A percentile compares a stretch with the other conserved stretches of the same genome.
Evolutionary conservation across 2,113 vertebrate species (phyloP).

Genomic region (Atractosteus spatula): DNA sequence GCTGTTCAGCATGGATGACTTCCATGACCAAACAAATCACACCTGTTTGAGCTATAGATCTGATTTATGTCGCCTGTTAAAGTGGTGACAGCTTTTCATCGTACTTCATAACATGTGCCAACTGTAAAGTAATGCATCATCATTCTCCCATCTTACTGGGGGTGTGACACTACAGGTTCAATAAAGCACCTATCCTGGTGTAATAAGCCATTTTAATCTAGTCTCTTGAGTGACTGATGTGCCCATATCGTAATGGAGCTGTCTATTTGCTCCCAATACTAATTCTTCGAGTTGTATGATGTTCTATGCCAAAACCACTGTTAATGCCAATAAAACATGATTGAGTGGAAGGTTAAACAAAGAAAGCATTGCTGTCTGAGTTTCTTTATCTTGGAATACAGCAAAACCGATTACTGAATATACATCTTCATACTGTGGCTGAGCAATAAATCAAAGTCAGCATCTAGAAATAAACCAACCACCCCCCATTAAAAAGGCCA

Average conservation of each 20-base stretch:
- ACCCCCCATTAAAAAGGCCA: background rate
- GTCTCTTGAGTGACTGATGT: background rate
- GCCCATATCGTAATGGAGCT: background rate
- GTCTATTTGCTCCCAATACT: background rate
- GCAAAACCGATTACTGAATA: background rate
- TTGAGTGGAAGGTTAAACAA: background rate
- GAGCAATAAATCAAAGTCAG: background rate
- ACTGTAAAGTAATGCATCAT: background rate
- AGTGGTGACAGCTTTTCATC: background rate
- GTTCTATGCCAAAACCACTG: background rate
- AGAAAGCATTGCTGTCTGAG: background rate
- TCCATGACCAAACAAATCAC: background rate
- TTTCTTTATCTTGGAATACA: background rate
- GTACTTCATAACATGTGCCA: background rate
- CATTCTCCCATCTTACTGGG: background rate
- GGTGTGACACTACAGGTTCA: background rate
- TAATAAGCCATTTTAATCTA: background rate
- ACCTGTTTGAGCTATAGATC: background rate
- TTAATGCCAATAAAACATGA: background rate
- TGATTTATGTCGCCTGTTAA: conserved; percentile 13
- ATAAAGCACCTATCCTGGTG: conserved; percentile 1
- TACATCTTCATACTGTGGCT: no score
- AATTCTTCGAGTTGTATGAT: no score
- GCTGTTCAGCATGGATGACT: background rate
- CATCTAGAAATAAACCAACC: background rate